Evolutionary conservation across 2,113 vertebrate genomes (phyloP).

Genomic region (Argyrosomus japonicus): DNA sequence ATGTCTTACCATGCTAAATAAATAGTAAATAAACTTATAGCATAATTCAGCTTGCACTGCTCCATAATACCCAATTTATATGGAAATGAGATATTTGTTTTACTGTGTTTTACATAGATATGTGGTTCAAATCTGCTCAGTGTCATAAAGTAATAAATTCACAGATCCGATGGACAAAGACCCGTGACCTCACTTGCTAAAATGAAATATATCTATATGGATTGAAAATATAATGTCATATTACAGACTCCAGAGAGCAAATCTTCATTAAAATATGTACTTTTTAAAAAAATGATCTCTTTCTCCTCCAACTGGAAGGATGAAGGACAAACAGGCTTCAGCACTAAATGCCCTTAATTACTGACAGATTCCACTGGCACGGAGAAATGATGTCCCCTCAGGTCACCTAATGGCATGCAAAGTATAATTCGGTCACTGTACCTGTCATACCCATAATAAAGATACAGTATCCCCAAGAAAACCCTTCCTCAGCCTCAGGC

Average conservation of each 20-base stretch:
- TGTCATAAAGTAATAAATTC: slow-evolving; percentile 27
- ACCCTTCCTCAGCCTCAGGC: not conserved
- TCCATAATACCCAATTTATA: slow-evolving; percentile 52
- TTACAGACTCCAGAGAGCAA: not conserved
- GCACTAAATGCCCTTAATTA: not conserved
- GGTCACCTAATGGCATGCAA: slow-evolving; percentile 3
- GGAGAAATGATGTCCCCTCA: not conserved
- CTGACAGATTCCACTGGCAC: not conserved
- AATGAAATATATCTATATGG: slow-evolving; percentile 1
- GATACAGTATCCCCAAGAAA: not conserved
- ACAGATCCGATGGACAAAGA: slow-evolving; percentile 46
- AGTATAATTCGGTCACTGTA: slow-evolving; percentile 13
- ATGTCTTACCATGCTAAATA: not conserved
- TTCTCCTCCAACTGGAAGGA: slow-evolving; percentile 1
- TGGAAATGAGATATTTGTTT: slow-evolving; percentile 59
- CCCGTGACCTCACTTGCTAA: not conserved
- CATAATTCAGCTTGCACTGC: not conserved
- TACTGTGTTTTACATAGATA: slow-evolving; percentile 43
- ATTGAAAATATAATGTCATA: slow-evolving; percentile 9
- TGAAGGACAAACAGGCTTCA: slow-evolving; percentile 22
- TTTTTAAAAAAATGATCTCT: not conserved
- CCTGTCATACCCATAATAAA: slow-evolving; percentile 2
- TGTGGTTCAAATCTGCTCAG: slow-evolving; percentile 24
- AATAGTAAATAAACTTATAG: slow-evolving; percentile 12
- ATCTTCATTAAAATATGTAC: not conserved